Evolutionary conservation across 2,113 vertebrate genomes (phyloP).

Genomic region (Dasypus novemcinctus): DNA sequence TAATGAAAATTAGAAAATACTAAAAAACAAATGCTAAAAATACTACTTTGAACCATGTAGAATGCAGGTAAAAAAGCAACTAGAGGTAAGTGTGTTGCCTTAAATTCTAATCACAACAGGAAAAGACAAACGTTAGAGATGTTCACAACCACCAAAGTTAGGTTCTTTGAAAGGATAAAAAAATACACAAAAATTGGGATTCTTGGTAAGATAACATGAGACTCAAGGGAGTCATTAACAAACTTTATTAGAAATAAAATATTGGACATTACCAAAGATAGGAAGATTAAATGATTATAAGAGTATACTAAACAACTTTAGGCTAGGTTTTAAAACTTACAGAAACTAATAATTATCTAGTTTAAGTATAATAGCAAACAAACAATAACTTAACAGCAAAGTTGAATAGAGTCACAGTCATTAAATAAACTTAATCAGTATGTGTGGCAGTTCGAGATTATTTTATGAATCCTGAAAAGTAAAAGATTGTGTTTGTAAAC

Average conservation of each 20-base stretch:
- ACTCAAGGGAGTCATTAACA: background rate
- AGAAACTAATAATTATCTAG: background rate
- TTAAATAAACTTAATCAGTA: background rate
- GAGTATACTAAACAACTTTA: background rate
- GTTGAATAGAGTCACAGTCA: background rate
- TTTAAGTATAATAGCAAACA: background rate
- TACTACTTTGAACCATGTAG: background rate
- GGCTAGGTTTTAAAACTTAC: background rate
- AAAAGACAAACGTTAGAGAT: background rate
- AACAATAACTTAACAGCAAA: background rate
- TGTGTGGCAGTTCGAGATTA: too few relatives aligned
- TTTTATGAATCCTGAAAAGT: background rate
- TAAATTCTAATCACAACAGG: background rate
- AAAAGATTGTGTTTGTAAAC: too few relatives aligned
- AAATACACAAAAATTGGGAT: background rate
- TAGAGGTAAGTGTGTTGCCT: background rate
- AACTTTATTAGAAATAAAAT: background rate
- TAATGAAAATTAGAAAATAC: background rate
- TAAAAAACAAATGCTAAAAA: background rate
- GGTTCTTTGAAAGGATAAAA: too few relatives aligned
- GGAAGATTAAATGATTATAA: background rate
- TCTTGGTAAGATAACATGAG: background rate
- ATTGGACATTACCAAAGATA: background rate
- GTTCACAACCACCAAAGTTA: background rate
- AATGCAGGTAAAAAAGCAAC: background rate